Base-by-base conservation (phyloP, 1,140 invertebrate species). In the Gryon sp. region DNA sequence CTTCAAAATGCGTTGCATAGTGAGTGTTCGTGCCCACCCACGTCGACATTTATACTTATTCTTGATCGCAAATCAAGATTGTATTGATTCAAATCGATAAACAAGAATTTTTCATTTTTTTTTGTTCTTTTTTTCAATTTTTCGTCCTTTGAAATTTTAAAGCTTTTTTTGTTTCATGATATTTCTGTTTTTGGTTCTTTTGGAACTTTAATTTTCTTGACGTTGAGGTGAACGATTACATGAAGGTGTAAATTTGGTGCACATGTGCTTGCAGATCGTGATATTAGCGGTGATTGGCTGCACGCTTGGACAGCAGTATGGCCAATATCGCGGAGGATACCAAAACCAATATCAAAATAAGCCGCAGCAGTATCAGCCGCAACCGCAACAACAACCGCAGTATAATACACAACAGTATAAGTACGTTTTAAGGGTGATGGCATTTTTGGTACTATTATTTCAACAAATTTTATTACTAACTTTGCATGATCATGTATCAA, bases 1-100 rank as follows among this genome's bases (percentile, higher is more conserved):
- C 76, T 55, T 77, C 85, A 68, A 65, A 62, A 87, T 87, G 86
- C 82, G 84, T 79, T 82, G 78, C 73, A 63, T 84, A 86, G 86
- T 87, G 84, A 87, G 85, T 87, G 85, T 74, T 75, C 32, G 57
- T 34, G 63, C 32, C 24, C 52, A 52, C 59, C 57, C 45, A 70
- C 48, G 55, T 48, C 15, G 36, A 46, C 16, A 48, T 32, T 36
- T 36, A 2, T 18, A 22, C 3, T 18, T 41, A 9, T 36, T 20
- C 22, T 48, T 50, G 40, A 26, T 18, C 14, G 19, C 36, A 34
- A n/a, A n/a, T n/a, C n/a, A n/a, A n/a, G n/a, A n/a, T n/a, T n/a
- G n/a, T n/a, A n/a, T n/a, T n/a, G n/a, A n/a, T n/a, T n/a, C n/a
- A 7, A 28, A 2, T 28, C 9, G 34, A 40, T 41, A 28, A 28